phyloP scores from a whole-genome alignment of 2,113 vertebrate species.

The Silurus asotus region DNA sequence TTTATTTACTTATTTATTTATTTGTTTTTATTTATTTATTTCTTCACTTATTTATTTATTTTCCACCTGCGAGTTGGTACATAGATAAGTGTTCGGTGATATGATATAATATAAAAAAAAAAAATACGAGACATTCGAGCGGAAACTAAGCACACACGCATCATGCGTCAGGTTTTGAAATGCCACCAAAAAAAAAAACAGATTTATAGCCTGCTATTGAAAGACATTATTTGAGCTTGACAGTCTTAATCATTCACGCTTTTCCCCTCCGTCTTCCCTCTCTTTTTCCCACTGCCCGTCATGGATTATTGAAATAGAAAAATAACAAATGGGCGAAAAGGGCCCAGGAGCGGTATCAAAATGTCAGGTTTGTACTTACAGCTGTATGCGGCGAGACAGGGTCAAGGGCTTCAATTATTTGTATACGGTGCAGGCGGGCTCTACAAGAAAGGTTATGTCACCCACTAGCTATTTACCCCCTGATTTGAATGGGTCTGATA shows the following conservation, averaged over 20 bases:
- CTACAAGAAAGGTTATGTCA: constrained; percentile 98
- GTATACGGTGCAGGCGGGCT: constrained; percentile 88
- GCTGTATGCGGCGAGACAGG: constrained; percentile 90
- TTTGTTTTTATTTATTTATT: background rate
- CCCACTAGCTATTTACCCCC: constrained; percentile 92
- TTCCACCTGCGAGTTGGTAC: constrained; percentile 42
- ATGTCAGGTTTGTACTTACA: constrained; percentile 99
- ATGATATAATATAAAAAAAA: constrained; percentile 55
- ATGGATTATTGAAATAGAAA: constrained; percentile 99
- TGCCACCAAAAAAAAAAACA: constrained; percentile 79
- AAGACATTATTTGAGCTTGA: constrained; percentile 99
- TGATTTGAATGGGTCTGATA: constrained; percentile 86
- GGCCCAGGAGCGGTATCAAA: constrained; percentile 93
- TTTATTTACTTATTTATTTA: background rate
- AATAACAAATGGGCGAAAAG: constrained; percentile 89
- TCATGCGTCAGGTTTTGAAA: constrained; percentile 78
- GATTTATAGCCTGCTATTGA: constrained; percentile 95
- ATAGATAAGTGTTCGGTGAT: constrained; percentile 64
- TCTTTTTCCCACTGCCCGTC: constrained; percentile 81
- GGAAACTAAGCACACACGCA: constrained; percentile 67
- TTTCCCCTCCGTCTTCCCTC: constrained; percentile 85
- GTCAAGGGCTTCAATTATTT: constrained; percentile 99
- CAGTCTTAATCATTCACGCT: constrained; percentile 99
- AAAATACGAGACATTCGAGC: constrained; percentile 72
- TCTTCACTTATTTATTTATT: background rate